Percentiles rank a stretch among this genome's conserved stretches.
phyloP scores from a whole-genome alignment of 2,888 invertebrate species.

The Steromphala cineraria region DNA sequence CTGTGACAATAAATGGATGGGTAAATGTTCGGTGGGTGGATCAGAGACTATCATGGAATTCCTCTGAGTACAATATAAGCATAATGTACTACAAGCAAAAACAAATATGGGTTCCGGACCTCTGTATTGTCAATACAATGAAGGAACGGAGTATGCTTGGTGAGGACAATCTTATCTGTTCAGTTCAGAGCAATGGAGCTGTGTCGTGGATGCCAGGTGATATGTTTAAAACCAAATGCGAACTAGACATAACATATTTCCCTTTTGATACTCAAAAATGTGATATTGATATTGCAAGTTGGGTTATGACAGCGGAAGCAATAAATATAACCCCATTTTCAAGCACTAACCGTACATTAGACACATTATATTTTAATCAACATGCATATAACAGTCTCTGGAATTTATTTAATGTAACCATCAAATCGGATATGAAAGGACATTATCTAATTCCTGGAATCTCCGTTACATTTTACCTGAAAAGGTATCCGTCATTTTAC shows the following conservation, averaged over 20 bases:
- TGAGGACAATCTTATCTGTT: background rate
- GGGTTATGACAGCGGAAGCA: background rate
- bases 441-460: background rate
- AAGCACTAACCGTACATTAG: background rate
- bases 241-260: background rate
- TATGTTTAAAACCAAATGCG: background rate
- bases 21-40: slow-evolving; percentile 24
- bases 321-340: background rate
- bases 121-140: background rate
- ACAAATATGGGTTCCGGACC: background rate
- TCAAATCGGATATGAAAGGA: too few species aligned
- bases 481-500: background rate
- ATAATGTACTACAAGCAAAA: background rate
- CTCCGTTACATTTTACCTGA: background rate
- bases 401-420: too few species aligned
- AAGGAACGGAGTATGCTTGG: background rate
- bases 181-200: background rate
- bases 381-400: too few species aligned
- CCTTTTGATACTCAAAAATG: slow-evolving; percentile 8
- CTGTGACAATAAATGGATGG: background rate
- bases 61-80: background rate
- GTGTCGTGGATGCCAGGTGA: background rate
- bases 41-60: slow-evolving; percentile 23
- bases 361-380: too few species aligned
- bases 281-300: slow-evolving; percentile 29